Percentiles rank a stretch among this genome's conserved stretches.
These are phyloP conservation scores for Scaptomyza parva DNA, from an alignment of 2,888 invertebrate genomes.

Conservation along the genomic window DNA sequence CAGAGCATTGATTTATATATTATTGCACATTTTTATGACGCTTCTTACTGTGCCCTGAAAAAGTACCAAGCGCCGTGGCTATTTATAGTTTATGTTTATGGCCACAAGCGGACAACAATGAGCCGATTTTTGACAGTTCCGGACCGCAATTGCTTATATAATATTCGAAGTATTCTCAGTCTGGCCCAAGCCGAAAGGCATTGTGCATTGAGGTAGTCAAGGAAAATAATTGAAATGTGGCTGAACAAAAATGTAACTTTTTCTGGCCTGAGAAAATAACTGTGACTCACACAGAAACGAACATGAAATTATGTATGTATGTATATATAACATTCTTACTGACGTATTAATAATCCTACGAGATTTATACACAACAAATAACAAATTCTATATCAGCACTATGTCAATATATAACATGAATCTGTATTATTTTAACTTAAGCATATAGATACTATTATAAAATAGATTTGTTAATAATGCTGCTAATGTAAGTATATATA, in stretches of 20 bases:
- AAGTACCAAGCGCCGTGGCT: constrained; percentile 24
- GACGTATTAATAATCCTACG: too few species aligned
- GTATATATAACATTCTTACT: not conserved
- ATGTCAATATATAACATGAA: too few species aligned
- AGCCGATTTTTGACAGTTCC: constrained; percentile 25
- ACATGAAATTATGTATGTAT: not conserved
- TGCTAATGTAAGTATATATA: too few species aligned
- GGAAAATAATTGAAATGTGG: constrained; percentile 4
- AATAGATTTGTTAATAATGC: too few species aligned
- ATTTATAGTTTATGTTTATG: constrained; percentile 52
- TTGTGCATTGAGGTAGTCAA: not conserved
- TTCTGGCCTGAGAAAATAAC: not conserved
- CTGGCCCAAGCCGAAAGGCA: not conserved
- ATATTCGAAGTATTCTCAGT: constrained; percentile 6
- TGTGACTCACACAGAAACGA: not conserved
- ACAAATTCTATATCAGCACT: too few species aligned
- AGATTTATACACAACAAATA: not conserved
- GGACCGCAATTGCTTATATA: constrained; percentile 14
- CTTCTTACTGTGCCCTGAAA: constrained; percentile 23
- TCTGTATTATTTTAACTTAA: too few species aligned
- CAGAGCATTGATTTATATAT: constrained; percentile 58
- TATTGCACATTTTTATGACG: constrained; percentile 52
- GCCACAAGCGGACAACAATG: constrained; percentile 10
- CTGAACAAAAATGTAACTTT: not conserved
- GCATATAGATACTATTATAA: too few species aligned